Percentiles rank a stretch among this genome's conserved stretches.
These are phyloP conservation scores for Dynastes maya DNA, from an alignment of 2,888 invertebrate species.

Conservation along the genomic window DNA sequence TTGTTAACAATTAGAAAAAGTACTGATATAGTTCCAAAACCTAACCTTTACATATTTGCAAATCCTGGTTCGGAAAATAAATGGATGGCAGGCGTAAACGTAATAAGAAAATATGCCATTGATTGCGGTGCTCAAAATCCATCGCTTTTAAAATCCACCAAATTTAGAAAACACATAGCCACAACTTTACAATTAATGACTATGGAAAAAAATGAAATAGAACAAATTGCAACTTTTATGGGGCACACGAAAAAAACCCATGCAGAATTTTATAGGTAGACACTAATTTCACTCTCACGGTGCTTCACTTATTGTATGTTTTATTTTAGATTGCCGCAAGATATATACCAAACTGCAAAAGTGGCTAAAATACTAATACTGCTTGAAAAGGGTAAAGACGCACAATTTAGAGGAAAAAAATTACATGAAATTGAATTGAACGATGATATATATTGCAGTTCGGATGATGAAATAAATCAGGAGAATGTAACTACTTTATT, in stretches of 20 bases:
- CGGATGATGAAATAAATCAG: no score
- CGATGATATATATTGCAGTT: background rate
- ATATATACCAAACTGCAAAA: constrained; percentile 35
- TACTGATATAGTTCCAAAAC: background rate
- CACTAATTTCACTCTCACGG: no score
- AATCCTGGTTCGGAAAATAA: constrained; percentile 51
- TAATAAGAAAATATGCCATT: constrained; percentile 43
- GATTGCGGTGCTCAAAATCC: constrained; percentile 41
- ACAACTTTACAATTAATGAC: constrained; percentile 31
- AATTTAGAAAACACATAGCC: constrained; percentile 34
- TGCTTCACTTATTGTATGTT: background rate
- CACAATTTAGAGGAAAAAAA: background rate
- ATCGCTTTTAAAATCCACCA: constrained; percentile 35
- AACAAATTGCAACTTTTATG: constrained; percentile 35
- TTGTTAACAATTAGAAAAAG: no score
- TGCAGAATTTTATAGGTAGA: constrained; percentile 33
- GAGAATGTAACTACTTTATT: no score
- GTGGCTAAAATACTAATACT: background rate
- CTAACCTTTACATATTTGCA: constrained; percentile 47
- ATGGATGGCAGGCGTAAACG: constrained; percentile 49
- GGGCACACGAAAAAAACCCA: constrained; percentile 45
- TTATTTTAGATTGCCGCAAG: constrained; percentile 21
- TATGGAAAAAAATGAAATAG: constrained; percentile 28
- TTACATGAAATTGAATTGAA: constrained; percentile 18
- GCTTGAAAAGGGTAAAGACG: background rate